Percentiles rank a stretch among this genome's conserved stretches.
phyloP scores from a whole-genome alignment of 2,113 vertebrate species.

The Scomber japonicus region DNA sequence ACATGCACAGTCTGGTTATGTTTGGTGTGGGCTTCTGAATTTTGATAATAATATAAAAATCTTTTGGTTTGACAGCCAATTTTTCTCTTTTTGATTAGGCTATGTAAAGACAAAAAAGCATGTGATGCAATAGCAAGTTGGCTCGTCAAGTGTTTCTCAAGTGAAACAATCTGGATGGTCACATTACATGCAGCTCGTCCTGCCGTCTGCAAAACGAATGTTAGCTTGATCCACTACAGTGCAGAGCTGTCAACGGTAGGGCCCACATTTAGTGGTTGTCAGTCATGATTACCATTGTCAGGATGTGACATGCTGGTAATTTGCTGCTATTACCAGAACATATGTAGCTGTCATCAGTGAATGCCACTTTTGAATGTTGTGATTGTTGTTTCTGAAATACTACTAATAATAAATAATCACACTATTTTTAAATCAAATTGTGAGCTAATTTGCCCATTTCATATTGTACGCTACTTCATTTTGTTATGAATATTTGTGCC shows the following conservation, averaged over 20 bases:
- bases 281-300: too few species aligned
- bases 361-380: not conserved
- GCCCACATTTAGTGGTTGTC: too few species aligned
- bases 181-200: not conserved
- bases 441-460: too few species aligned
- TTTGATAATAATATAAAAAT: not conserved
- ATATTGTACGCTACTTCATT: too few species aligned
- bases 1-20: not conserved
- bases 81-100: not conserved
- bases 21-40: conserved; percentile 1
- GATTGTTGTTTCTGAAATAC: not conserved
- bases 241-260: not conserved
- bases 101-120: not conserved
- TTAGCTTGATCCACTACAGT: not conserved
- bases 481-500: too few species aligned
- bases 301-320: not conserved
- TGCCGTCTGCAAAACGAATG: not conserved
- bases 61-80: not conserved
- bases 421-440: too few species aligned
- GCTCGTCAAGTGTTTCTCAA: not conserved
- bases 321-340: not conserved
- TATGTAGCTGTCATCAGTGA: too few species aligned
- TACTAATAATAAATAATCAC: not conserved
- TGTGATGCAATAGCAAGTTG: not conserved
- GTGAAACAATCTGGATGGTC: not conserved